A percentile compares a stretch with the other conserved stretches of the same genome.
phyloP scores from a whole-genome alignment of 2,113 vertebrate genomes.

The Upupa epops region DNA sequence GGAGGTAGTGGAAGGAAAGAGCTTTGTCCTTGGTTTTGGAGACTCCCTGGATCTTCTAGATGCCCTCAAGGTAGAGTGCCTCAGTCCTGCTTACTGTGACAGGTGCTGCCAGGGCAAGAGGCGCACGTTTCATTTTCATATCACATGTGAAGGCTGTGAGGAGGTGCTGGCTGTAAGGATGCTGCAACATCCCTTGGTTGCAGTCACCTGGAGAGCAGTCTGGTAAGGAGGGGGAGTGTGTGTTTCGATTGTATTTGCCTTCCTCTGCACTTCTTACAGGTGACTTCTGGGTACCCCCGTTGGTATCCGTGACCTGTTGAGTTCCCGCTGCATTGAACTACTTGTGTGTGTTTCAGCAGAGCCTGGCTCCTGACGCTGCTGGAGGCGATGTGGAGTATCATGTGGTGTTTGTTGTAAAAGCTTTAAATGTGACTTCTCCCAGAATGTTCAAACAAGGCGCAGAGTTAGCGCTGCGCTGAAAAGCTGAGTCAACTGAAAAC shows the following conservation, averaged over 20 bases:
- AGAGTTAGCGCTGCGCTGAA: background rate
- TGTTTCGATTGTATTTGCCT: background rate
- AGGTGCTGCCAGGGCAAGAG: background rate
- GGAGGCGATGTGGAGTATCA: background rate
- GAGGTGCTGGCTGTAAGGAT: no score
- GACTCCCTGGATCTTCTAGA: slow-evolving; percentile 17
- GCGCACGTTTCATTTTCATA: background rate
- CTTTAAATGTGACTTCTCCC: background rate
- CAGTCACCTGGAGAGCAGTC: background rate
- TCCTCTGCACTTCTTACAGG: background rate
- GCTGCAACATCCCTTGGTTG: background rate
- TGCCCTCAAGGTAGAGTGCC: slow-evolving; percentile 43
- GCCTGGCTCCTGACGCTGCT: background rate
- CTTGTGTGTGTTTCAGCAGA: slow-evolving; percentile 28
- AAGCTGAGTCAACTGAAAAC: background rate
- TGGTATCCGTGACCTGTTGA: background rate
- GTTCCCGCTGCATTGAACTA: background rate
- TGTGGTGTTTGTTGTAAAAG: background rate
- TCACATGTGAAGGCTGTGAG: slow-evolving; percentile 22
- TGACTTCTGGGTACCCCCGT: background rate
- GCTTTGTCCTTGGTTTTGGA: slow-evolving; percentile 44
- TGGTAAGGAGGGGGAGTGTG: background rate
- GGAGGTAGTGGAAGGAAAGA: slow-evolving; percentile 19
- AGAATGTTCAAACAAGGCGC: background rate
- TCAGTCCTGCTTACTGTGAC: background rate